phyloP scores from a whole-genome alignment of 2,797 vertebrate genomes.

The Acomys russatus region DNA sequence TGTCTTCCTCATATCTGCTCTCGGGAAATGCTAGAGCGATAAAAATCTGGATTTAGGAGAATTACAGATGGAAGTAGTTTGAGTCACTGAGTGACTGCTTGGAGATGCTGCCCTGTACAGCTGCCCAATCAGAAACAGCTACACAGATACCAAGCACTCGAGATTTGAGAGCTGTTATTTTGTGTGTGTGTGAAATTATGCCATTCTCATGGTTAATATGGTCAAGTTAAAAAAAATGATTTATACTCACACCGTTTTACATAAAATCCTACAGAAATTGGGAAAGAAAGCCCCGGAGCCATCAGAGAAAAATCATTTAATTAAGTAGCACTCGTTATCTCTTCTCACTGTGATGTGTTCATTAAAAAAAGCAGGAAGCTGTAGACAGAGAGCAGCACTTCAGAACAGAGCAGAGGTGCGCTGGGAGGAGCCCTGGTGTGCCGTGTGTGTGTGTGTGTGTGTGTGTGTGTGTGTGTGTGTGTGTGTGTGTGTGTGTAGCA shows the following conservation, averaged over 20 bases:
- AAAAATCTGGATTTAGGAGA: background rate
- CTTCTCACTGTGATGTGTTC: background rate
- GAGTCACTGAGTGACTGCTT: background rate
- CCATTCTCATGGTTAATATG: constrained; percentile 11
- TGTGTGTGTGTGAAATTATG: background rate
- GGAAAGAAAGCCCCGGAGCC: background rate
- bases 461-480: too few species aligned
- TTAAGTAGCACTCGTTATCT: constrained; percentile 33
- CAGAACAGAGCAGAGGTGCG: background rate
- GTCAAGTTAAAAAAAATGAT: constrained; percentile 57
- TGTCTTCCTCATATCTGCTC: background rate
- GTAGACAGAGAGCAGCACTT: constrained; percentile 3
- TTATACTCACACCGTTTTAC: background rate
- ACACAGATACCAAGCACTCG: background rate
- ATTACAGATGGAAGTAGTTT: background rate
- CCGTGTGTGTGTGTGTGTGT: background rate
- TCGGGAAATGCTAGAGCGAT: background rate
- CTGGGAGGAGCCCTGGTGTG: background rate
- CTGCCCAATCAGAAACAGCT: background rate
- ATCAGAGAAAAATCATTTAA: constrained; percentile 15
- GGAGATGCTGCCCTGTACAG: background rate
- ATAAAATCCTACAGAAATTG: constrained; percentile 5
- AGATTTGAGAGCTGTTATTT: constrained; percentile 7
- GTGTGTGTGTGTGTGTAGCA: background rate
- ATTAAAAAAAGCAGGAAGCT: constrained; percentile 52